A percentile compares a stretch with the other conserved stretches of the same genome.
Evolutionary conservation across 2,113 vertebrate species (phyloP).

Genomic region (Agapornis roseicollis): DNA sequence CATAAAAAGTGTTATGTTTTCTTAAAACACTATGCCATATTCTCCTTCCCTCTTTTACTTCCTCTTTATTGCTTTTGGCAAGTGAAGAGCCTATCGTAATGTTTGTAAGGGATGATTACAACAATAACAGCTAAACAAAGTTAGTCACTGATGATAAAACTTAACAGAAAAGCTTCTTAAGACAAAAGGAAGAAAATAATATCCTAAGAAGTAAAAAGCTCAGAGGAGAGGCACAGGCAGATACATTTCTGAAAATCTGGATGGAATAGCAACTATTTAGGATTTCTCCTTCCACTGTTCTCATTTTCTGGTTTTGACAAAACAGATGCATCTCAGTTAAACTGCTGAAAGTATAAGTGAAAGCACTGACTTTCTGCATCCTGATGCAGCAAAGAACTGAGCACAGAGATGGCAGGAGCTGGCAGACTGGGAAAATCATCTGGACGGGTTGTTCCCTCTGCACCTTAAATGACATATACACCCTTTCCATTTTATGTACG

Average conservation of each 20-base stretch:
- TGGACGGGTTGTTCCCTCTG: not conserved
- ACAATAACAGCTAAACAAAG: not conserved
- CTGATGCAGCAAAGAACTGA: not conserved
- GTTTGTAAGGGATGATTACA: not conserved
- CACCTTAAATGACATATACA: not conserved
- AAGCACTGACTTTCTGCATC: not conserved
- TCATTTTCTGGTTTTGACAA: not conserved
- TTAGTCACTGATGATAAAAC: not conserved
- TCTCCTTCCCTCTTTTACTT: not conserved
- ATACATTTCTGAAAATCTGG: not conserved
- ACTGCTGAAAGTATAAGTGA: not conserved
- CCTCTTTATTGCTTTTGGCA: not conserved
- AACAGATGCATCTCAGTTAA: not conserved
- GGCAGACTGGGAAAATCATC: not conserved
- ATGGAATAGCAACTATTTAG: not conserved
- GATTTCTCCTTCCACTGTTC: not conserved
- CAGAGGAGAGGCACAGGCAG: not conserved
- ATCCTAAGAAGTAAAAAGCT: not conserved
- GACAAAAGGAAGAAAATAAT: not conserved
- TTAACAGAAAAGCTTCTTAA: not conserved
- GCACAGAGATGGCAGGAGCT: not conserved
- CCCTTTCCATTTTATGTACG: not conserved
- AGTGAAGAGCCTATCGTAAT: not conserved
- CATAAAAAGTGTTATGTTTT: not conserved
- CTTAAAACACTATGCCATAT: not conserved